phyloP scores from a whole-genome alignment of 1,140 invertebrate genomes.

The Wiebesia pumilae region DNA sequence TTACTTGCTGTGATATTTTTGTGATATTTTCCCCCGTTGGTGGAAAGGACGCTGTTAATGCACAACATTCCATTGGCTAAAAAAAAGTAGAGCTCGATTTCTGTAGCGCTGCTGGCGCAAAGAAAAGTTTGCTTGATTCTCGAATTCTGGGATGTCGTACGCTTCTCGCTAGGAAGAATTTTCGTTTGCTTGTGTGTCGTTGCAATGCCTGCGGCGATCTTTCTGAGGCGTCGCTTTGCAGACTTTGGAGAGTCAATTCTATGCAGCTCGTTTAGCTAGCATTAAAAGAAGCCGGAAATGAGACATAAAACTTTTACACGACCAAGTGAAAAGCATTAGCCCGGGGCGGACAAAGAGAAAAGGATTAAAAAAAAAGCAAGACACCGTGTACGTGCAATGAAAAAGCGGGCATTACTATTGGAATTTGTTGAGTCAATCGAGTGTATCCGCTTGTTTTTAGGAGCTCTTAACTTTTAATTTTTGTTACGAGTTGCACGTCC shows the following conservation, averaged over 20 bases:
- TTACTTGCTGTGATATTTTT: neutral
- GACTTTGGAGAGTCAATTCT: constrained; percentile 5
- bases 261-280: constrained; percentile 38
- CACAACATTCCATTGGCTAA: neutral
- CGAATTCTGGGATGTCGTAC: neutral
- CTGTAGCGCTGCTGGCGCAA: neutral
- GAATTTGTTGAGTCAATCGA: constrained; percentile 2
- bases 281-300: constrained; percentile 53
- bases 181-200: constrained; percentile 11
- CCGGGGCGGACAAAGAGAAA: constrained; percentile 27
- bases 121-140: neutral
- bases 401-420: neutral
- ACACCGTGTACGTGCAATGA: neutral
- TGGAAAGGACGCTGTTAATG: neutral
- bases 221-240: constrained; percentile 14
- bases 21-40: neutral
- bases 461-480: neutral
- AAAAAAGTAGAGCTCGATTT: constrained; percentile 2
- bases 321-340: constrained; percentile 40
- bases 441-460: neutral
- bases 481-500: neutral
- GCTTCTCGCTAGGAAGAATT: neutral
- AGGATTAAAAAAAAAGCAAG: constrained; percentile 45
- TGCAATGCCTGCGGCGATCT: constrained; percentile 10
- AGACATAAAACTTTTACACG: constrained; percentile 51